Conservation (phyloP, 1,140 invertebrate species). For the Nasonia longicornis region DNA sequence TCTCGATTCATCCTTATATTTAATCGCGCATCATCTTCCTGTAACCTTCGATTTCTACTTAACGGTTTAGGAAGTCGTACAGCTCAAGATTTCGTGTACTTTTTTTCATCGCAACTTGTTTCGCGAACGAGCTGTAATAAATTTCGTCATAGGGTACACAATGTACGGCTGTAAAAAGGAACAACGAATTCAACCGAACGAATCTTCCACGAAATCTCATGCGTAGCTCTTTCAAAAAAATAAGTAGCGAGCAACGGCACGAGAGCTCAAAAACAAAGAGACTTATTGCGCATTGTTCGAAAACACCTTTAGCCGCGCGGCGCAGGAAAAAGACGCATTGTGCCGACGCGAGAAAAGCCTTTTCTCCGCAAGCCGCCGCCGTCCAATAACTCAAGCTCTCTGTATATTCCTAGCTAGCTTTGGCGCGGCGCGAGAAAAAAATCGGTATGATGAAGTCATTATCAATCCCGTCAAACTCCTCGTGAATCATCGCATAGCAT, state of each 20-base stretch:
- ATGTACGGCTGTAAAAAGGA: not conserved
- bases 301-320: too few species aligned
- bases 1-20: not conserved
- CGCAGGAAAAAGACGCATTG: not conserved
- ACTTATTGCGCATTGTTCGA: too few species aligned
- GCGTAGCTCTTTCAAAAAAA: too few species aligned
- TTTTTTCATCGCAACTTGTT: not conserved
- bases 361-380: conserved; percentile 47
- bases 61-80: not conserved
- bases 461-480: conserved; percentile 35
- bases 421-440: conserved; percentile 45
- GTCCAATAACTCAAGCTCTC: conserved; percentile 9
- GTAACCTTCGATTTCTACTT: conserved; percentile 7
- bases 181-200: too few species aligned
- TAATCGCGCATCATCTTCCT: not conserved
- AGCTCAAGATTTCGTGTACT: not conserved
- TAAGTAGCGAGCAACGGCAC: too few species aligned
- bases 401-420: not conserved
- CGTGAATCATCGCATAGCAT: conserved; percentile 45
- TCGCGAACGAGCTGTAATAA: not conserved
- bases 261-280: too few species aligned
- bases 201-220: too few species aligned
- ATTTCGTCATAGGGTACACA: not conserved
- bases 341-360: not conserved
- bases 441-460: conserved; percentile 48